Evolutionary conservation across 2,113 vertebrate genomes (phyloP), one percentile per base, ranked within the genome.

Genomic region (Albula glossodonta): DNA sequence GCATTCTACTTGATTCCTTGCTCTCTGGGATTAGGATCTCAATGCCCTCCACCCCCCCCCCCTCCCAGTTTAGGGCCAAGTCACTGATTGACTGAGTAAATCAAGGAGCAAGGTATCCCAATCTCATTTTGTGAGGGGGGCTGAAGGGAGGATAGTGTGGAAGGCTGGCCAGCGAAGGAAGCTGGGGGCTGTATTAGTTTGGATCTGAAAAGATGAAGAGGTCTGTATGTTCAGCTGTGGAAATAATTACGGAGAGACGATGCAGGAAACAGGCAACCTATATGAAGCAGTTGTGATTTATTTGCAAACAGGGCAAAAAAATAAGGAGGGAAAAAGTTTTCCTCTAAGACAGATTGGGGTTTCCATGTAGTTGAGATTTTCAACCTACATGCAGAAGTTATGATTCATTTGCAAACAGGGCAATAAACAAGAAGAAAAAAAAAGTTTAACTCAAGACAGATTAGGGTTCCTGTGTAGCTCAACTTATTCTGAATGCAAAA

Each of bases 81-180:
- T 94, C 92, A 92, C 92, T 93, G 92, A 94, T 93, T 94, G 91
- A 94, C 91, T 94, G 90, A 88, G 89, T 87, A 86, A 84, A 88
- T 86, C 88, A 87, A 90, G 81, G n/a, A 53, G 9, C 12, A 53
- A 60, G 50, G 85, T 51, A 8, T n/a, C n/a, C 17, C 93, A 93
- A 92, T 92, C 91, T 82, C 25, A 80, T n/a, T 56, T 56, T n/a
- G 79, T 80, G 57, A 49, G 6, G 31, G 15, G 63, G 56, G 78
- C 53, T 17, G 12, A 51, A 74, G n/a, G 80, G 82, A 63, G 9
- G 50, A n/a, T 80, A 51, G 53, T 17, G 5, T 13, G 19, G 78
- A 31, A 41, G 31, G 31, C 31, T 41, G 31, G 25, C 9, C 2
- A 41, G 22, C 9, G 17, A 15, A 48, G 60, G 41, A n/a, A 51